Conservation (phyloP, 1,140 invertebrate genomes). For the Polyergus mexicanus region DNA sequence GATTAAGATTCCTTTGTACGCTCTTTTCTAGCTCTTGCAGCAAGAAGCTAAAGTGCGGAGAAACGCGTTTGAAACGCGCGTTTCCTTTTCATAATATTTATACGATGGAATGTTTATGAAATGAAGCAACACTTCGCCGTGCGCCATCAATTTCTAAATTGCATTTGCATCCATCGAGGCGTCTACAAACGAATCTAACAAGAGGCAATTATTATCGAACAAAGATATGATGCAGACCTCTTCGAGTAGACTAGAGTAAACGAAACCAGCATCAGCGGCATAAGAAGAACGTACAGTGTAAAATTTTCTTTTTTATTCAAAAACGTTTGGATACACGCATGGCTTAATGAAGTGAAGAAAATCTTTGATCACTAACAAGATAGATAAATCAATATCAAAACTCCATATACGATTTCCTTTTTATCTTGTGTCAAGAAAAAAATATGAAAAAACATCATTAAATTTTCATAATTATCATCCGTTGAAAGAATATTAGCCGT, state of each 20-base stretch:
- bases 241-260: slow-evolving; percentile 11
- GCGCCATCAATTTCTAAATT: slow-evolving; percentile 50
- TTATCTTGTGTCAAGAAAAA: neutral
- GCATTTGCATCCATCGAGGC: slow-evolving; percentile 18
- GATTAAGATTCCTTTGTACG: slow-evolving; percentile 30
- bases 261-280: slow-evolving; percentile 6
- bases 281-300: slow-evolving; percentile 1
- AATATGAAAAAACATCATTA: neutral
- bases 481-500: neutral
- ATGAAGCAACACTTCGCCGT: slow-evolving; percentile 49
- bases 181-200: slow-evolving; percentile 40
- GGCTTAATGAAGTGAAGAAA: neutral
- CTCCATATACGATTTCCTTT: neutral
- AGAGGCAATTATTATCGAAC: slow-evolving; percentile 23
- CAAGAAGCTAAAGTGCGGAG: slow-evolving; percentile 12
- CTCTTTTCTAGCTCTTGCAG: slow-evolving; percentile 19
- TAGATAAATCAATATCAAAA: neutral
- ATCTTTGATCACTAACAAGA: neutral
- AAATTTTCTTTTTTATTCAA: neutral
- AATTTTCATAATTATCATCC: neutral
- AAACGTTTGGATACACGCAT: neutral
- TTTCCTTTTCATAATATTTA: slow-evolving; percentile 42
- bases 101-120: slow-evolving; percentile 43
- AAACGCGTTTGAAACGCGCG: neutral
- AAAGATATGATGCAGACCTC: slow-evolving; percentile 10